phyloP scores from a whole-genome alignment of 2,113 vertebrate genomes.

The Alces alces region DNA sequence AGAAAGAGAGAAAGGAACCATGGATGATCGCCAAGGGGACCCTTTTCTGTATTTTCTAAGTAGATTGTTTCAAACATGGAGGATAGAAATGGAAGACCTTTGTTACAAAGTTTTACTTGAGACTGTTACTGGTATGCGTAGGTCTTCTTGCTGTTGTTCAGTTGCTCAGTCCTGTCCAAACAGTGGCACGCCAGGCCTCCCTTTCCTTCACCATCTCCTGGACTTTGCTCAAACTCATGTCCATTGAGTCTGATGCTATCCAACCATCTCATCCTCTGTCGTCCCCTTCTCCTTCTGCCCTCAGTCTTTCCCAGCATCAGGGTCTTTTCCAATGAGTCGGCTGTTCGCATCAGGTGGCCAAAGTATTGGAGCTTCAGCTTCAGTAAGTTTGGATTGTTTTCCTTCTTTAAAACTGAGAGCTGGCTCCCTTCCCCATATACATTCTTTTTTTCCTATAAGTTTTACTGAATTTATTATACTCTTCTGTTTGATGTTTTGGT shows the following conservation, averaged over 20 bases:
- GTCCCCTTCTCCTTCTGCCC: not conserved
- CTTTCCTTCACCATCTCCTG: not conserved
- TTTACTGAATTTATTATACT: not conserved
- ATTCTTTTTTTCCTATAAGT: not conserved
- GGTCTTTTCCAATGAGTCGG: not conserved
- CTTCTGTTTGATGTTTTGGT: not conserved
- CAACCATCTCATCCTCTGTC: not conserved
- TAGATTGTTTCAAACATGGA: not conserved
- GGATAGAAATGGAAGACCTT: not conserved
- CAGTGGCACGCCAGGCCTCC: not conserved
- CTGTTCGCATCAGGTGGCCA: not conserved
- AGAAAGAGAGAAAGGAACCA: not conserved
- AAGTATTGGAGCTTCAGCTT: not conserved
- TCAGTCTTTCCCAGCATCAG: not conserved
- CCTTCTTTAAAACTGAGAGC: not conserved
- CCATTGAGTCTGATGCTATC: not conserved
- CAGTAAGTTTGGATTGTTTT: not conserved
- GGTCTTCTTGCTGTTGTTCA: not conserved
- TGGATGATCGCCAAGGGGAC: not conserved
- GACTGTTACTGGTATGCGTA: not conserved
- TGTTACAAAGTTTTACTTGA: not conserved
- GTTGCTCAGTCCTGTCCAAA: rapidly evolving
- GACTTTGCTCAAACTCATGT: not conserved
- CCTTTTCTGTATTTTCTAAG: not conserved
- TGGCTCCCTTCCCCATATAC: not conserved